Percentiles rank a stretch among this genome's conserved stretches.
Conservation (phyloP, 1,140 invertebrate species). For the Leptestheria dahalacensis region DNA sequence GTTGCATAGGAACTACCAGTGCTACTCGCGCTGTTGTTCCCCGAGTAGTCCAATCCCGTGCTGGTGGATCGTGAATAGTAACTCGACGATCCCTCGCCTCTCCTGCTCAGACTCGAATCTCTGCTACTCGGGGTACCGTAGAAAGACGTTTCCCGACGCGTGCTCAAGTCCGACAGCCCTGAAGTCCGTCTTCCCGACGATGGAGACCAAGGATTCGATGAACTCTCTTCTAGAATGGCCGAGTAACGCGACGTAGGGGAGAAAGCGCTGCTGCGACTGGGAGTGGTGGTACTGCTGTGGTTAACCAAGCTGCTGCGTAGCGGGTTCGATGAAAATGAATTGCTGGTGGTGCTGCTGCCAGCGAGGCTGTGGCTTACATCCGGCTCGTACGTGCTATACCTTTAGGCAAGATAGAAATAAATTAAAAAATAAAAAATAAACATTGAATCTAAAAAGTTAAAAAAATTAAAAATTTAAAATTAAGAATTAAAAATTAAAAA, state of each 20-base stretch:
- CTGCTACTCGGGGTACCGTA: background rate
- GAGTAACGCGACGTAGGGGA: constrained; percentile 1
- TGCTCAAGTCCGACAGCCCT: background rate
- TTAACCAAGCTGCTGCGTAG: background rate
- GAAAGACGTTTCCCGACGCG: background rate
- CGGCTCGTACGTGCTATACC: too few species aligned
- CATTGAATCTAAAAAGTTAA: too few species aligned
- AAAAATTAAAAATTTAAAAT: too few species aligned
- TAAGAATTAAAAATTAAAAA: too few species aligned
- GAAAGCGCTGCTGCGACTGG: background rate
- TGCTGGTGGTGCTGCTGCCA: too few species aligned
- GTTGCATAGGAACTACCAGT: constrained; percentile 8
- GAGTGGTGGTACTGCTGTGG: background rate
- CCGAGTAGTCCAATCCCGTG: background rate
- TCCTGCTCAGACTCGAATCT: background rate
- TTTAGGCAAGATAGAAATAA: too few species aligned
- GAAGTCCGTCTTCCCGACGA: background rate
- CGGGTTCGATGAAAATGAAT: background rate
- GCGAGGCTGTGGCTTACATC: too few species aligned
- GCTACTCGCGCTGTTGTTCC: background rate
- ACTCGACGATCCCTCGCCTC: background rate
- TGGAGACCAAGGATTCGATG: background rate
- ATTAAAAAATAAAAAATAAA: too few species aligned
- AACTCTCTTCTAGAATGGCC: constrained; percentile 1
- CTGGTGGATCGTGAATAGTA: constrained; percentile 2